Evolutionary conservation across 2,113 vertebrate genomes (phyloP), one percentile per base, ranked within the genome.

Genomic region (Gambusia affinis): DNA sequence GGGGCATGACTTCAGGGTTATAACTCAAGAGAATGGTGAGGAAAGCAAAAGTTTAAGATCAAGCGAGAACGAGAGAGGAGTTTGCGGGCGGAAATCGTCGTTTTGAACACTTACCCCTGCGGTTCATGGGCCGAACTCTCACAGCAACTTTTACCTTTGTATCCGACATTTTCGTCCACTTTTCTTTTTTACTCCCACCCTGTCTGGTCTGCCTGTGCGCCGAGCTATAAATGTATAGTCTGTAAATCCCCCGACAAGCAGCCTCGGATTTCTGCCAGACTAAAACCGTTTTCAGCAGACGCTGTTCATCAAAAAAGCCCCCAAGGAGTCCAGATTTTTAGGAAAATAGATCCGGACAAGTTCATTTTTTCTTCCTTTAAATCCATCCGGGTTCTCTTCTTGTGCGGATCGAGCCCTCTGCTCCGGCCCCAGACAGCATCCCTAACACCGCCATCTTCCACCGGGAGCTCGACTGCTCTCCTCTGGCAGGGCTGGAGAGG

Each of bases 61-160:
- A n/a, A 17, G 51, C 22, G 22, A 57, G 51, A 57, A 57, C 8
- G 19, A 57, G 51, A 24, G 51, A n/a, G 22, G 51, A 10, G 51
- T 57, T n/a, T 57, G 51, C 8, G 51, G 22, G 51, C 51, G 51
- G 51, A 57, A 57, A 57, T n/a, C 22, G 42, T 83, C 17, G 72
- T 31, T 22, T 64, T 11, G 8, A 54, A 64, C 64, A 77, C 92
- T 96, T 92, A 98, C 97, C 97, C 95, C 97, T 95, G 79, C 95
- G 94, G 95, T 97, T 99, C 97, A 98, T 95, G 80, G 97, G 97
- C 93, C 97, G 97, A 87, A 98, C 97, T 89, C 97, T 95, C 91
- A 99, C 97, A 64, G 97, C 97, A 84, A 99, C 97, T 95, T 97
- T 97, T 94, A 98, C 97, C 95, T 99, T 99, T 60, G 96, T 96